Evolutionary conservation across 2,113 vertebrate species (phyloP).

Genomic region (Pygathrix nemaeus): DNA sequence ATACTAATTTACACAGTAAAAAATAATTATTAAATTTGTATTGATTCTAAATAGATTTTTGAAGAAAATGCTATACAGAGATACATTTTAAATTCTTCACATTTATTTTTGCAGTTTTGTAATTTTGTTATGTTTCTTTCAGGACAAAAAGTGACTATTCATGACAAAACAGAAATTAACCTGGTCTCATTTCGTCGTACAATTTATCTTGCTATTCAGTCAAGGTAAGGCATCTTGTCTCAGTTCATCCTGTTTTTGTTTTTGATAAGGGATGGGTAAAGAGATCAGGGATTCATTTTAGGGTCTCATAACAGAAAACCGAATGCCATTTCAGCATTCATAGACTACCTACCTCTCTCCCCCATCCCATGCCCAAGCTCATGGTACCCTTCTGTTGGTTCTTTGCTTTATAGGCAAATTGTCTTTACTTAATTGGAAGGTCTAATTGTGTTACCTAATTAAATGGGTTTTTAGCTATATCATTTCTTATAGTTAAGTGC

Average conservation of each 20-base stretch:
- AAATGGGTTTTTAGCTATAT: background rate
- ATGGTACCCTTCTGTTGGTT: background rate
- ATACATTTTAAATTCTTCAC: background rate
- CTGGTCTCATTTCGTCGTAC: constrained; percentile 97
- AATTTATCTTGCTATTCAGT: constrained; percentile 99
- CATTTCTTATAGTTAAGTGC: constrained; percentile 43
- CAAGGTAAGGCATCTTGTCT: constrained; percentile 88
- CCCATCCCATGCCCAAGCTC: background rate
- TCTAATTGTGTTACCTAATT: background rate
- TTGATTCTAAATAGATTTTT: background rate
- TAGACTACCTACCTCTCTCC: background rate
- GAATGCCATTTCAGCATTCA: background rate
- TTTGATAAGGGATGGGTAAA: background rate
- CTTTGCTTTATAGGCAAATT: background rate
- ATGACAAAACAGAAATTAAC: constrained; percentile 98
- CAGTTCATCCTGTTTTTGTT: background rate
- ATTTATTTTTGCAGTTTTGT: background rate
- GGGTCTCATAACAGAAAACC: background rate
- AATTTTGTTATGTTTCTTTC: constrained; percentile 71
- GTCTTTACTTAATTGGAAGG: background rate
- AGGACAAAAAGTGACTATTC: constrained; percentile 95
- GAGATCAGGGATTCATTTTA: background rate
- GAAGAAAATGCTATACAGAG: background rate
- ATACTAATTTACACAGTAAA: background rate
- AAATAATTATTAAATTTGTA: background rate